Percentiles rank a stretch among this genome's conserved stretches.
These are phyloP conservation scores for Pachypanchax playfairii DNA, from an alignment of 2,113 vertebrate genomes.

Conservation along the genomic window DNA sequence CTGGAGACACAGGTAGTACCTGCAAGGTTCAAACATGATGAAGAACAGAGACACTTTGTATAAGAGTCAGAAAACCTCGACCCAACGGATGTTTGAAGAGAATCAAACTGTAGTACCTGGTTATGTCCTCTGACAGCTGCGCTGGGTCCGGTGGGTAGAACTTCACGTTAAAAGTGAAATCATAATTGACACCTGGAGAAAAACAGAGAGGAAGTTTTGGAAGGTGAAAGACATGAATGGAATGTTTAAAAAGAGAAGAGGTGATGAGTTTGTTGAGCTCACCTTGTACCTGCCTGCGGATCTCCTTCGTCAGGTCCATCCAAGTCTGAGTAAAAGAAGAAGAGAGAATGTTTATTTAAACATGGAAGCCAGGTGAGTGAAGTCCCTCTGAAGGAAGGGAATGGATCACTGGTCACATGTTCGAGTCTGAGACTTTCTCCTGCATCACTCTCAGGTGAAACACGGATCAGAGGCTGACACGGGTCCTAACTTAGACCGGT, in stretches of 20 bases:
- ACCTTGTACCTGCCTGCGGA: slow-evolving; percentile 93
- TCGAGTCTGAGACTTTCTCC: too few relatives aligned
- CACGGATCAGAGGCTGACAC: too few relatives aligned
- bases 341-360: background rate
- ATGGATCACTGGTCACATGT: too few relatives aligned
- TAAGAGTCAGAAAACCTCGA: too few relatives aligned
- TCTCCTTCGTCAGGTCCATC: slow-evolving; percentile 95
- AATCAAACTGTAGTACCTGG: slow-evolving; percentile 90
- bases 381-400: too few relatives aligned
- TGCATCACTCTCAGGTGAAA: background rate
- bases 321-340: slow-evolving; percentile 81
- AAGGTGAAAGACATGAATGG: background rate
- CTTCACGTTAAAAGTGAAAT: slow-evolving; percentile 89
- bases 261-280: slow-evolving; percentile 47
- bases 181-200: slow-evolving; percentile 67
- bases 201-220: background rate
- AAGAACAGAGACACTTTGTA: too few relatives aligned
- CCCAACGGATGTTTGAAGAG: too few relatives aligned
- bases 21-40: slow-evolving; percentile 32
- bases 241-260: background rate
- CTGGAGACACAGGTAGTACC: slow-evolving; percentile 90
- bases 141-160: slow-evolving; percentile 93
- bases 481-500: too few relatives aligned
- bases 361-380: too few relatives aligned
- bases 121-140: slow-evolving; percentile 97